phyloP scores from a whole-genome alignment of 1,140 invertebrate species.

The Diprion similis region DNA sequence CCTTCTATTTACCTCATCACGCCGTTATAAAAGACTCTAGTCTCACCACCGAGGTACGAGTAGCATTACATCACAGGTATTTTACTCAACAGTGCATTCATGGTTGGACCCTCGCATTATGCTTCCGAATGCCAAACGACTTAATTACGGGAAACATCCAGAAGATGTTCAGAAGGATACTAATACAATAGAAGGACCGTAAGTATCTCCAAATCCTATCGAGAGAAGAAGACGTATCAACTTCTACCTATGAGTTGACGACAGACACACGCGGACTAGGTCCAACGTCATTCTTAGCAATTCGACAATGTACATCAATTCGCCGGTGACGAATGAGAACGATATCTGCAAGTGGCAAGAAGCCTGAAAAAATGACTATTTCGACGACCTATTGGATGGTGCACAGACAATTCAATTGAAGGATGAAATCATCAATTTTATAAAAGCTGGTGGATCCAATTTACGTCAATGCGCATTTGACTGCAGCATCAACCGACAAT shows the following conservation, averaged over 20 bases:
- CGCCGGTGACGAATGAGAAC: conserved; percentile 36
- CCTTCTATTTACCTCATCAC: neutral
- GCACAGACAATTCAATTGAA: conserved; percentile 20
- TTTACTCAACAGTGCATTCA: conserved; percentile 38
- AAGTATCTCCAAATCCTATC: conserved; percentile 48
- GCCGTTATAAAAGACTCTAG: neutral
- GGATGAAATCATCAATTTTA: conserved; percentile 38
- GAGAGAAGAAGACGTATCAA: conserved; percentile 24
- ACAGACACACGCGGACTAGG: conserved; percentile 31
- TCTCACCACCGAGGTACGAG: conserved; percentile 30
- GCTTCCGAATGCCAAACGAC: conserved; percentile 33
- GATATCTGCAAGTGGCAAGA: conserved; percentile 35
- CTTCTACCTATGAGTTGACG: conserved; percentile 24
- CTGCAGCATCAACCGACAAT: conserved; percentile 17
- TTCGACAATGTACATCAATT: conserved; percentile 38
- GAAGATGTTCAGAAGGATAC: conserved; percentile 52
- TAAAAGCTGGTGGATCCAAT: conserved; percentile 39
- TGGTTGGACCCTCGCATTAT: conserved; percentile 37
- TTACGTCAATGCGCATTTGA: conserved; percentile 49
- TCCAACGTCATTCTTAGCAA: conserved; percentile 30
- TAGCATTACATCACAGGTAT: conserved; percentile 34
- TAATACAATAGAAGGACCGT: conserved; percentile 35
- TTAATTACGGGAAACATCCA: conserved; percentile 44
- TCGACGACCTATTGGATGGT: conserved; percentile 45
- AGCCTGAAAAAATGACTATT: conserved; percentile 43